These are phyloP conservation scores for Conopomorpha cramerella DNA, from an alignment of 1,140 invertebrate species.

Conservation along the genomic window DNA sequence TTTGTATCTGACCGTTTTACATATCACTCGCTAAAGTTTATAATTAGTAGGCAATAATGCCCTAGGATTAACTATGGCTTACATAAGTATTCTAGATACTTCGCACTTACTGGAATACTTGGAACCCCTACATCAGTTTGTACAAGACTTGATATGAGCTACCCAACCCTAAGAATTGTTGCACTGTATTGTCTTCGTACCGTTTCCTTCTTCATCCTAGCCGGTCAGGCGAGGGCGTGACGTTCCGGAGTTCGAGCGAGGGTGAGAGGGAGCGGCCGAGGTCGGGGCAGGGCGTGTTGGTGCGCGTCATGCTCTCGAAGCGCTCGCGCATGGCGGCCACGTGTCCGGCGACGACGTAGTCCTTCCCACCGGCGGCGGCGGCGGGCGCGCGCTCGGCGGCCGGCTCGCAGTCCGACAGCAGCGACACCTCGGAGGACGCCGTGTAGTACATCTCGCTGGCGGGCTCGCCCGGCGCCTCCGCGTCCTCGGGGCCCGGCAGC, in stretches of 20 bases:
- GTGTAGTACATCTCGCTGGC: conserved; percentile 42
- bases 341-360: conserved; percentile 43
- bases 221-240: conserved; percentile 32
- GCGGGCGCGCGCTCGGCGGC: conserved; percentile 17
- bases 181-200: too few relatives aligned
- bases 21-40: too few relatives aligned
- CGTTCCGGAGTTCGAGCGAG: conserved; percentile 28
- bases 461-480: conserved; percentile 15
- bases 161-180: too few relatives aligned
- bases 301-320: conserved; percentile 53
- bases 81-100: too few relatives aligned
- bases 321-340: conserved; percentile 55
- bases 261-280: conserved; percentile 25
- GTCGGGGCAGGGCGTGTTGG: conserved; percentile 45
- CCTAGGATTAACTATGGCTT: too few relatives aligned
- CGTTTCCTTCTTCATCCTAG: too few relatives aligned
- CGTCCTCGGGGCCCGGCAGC: not conserved
- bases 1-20: too few relatives aligned
- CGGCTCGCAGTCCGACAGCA: conserved; percentile 26
- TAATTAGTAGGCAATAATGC: too few relatives aligned
- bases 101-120: too few relatives aligned
- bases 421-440: conserved; percentile 31
- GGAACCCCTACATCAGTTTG: too few relatives aligned
- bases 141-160: too few relatives aligned
- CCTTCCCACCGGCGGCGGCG: conserved; percentile 16